Base-by-base conservation (phyloP, 2,888 invertebrate genomes). In the Coelopa pilipes region DNA sequence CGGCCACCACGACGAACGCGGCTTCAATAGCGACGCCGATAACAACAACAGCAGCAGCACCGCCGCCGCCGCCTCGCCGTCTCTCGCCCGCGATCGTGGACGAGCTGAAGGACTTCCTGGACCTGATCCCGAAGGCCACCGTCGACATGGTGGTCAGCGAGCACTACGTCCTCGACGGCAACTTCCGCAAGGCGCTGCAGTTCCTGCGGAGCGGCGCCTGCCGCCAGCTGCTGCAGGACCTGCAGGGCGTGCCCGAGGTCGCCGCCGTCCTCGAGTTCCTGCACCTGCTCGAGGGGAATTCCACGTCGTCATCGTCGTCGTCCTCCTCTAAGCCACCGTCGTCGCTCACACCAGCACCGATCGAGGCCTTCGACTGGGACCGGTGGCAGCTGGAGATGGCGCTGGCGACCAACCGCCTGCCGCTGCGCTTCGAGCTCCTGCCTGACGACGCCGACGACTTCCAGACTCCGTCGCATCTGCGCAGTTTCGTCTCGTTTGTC, bases 161-260 rank as follows among this genome's bases (percentile, higher is more conserved):
- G 73, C 83, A 85, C 73, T 79, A 80, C 79, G 12, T 84, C 21
- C 63, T 80, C 21, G 84, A 85, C 75, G 78, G 80, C 1, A 78
- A 73, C 15, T 85, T 85, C 68, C 84, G 83, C 63, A 81, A 80
- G 59, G 83, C 83, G 1, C 46, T 81, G 4, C 76, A 77, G 67
- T 85, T 79, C 79, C 70, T 85, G 68, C 74, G 78, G 57, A 82
- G 84, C 75, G 70, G 79, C 0, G 79, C 81, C 21, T 85, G 83
- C 66, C 78, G 73, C n/a, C 77, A 76, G 53, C 73, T 84, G 62
- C 75, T 78, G 45, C 74, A 76, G n/a, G 79, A 74, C 57, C 76
- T 78, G 9, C 80, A 85, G 46, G 74, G 78, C 71, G 66, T 84
- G 57, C 85, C 84, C 45, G 85, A 84, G 73, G 78, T 84, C 46